phyloP scores from a whole-genome alignment of 2,888 invertebrate genomes.

The Peribatodes rhomboidaria region DNA sequence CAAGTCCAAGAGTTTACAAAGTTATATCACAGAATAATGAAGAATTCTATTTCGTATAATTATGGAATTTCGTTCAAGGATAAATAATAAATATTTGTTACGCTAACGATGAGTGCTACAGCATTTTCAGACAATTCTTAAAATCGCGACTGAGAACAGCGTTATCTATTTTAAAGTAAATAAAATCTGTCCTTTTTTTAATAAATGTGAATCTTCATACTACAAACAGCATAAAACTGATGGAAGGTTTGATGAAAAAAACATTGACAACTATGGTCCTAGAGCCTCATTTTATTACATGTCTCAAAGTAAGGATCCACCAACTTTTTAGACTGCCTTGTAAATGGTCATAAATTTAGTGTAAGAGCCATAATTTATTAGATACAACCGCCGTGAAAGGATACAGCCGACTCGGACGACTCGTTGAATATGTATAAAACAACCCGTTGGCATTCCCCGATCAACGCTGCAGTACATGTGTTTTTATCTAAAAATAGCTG shows the following conservation, averaged over 20 bases:
- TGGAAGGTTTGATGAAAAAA: no score
- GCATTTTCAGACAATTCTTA: background rate
- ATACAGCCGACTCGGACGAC: conserved; percentile 37
- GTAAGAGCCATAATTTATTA: background rate
- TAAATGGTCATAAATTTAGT: conserved; percentile 1
- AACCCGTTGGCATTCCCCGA: conserved; percentile 36
- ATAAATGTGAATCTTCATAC: no score
- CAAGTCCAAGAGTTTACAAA: background rate
- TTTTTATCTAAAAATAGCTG: conserved; percentile 53
- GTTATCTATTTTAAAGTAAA: background rate
- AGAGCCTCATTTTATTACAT: no score
- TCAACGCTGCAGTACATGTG: conserved; percentile 45
- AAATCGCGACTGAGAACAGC: background rate
- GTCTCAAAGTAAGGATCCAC: no score
- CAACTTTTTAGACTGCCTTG: background rate
- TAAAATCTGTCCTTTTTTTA: no score
- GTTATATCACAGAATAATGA: background rate
- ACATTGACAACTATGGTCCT: no score
- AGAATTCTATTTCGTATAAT: no score
- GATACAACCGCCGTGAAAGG: conserved; percentile 26
- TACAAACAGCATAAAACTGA: no score
- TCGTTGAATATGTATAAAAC: conserved; percentile 49
- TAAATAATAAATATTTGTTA: background rate
- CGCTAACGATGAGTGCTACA: background rate
- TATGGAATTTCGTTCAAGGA: no score